A percentile compares a stretch with the other conserved stretches of the same genome.
phyloP scores from a whole-genome alignment of 1,140 invertebrate genomes.

The Atta cephalotes region DNA sequence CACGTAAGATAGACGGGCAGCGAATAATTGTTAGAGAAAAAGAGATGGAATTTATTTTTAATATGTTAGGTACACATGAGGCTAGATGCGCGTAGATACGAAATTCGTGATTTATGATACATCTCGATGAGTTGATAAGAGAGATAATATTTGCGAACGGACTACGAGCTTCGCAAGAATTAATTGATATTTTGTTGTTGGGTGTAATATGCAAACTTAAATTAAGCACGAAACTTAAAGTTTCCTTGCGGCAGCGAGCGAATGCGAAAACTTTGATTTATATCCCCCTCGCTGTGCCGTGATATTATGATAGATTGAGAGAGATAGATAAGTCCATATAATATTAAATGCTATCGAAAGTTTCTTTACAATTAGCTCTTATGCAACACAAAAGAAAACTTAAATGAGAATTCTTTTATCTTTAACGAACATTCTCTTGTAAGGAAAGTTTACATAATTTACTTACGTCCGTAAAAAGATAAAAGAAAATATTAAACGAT shows the following conservation, averaged over 20 bases:
- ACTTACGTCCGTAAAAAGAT: not conserved
- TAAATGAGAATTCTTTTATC: constrained; percentile 20
- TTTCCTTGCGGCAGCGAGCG: constrained; percentile 41
- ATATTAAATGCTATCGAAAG: constrained; percentile 55
- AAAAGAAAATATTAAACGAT: not conserved
- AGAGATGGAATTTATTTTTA: constrained; percentile 29
- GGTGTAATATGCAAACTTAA: constrained; percentile 68
- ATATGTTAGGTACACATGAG: not conserved
- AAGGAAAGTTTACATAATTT: not conserved
- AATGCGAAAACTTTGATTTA: constrained; percentile 64
- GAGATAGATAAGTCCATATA: constrained; percentile 45
- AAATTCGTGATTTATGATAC: constrained; percentile 28
- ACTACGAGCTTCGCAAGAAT: constrained; percentile 47
- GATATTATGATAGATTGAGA: constrained; percentile 58
- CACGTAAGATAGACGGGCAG: not conserved
- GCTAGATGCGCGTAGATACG: not conserved
- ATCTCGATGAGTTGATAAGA: constrained; percentile 63
- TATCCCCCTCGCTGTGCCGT: constrained; percentile 10
- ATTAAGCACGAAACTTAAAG: constrained; percentile 58
- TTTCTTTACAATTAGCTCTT: constrained; percentile 18
- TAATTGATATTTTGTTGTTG: constrained; percentile 62
- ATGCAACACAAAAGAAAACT: constrained; percentile 22
- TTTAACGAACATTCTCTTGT: constrained; percentile 10
- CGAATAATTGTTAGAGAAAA: constrained; percentile 3
- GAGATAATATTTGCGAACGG: constrained; percentile 41